These are phyloP conservation scores for Lagria hirta DNA, from an alignment of 2,888 invertebrate species.

Conservation along the genomic window DNA sequence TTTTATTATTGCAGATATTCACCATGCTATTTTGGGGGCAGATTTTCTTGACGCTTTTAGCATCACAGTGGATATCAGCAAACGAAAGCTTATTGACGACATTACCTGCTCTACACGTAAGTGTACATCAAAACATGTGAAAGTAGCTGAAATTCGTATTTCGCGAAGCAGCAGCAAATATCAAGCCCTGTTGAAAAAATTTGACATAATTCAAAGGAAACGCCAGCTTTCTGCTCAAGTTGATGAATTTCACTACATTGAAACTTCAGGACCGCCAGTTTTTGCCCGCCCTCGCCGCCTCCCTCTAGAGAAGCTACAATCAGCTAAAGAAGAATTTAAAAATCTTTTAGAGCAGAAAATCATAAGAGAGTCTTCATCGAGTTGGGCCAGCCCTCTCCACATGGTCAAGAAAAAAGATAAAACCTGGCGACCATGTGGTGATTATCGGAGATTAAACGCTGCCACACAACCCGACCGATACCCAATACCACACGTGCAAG, in stretches of 20 bases:
- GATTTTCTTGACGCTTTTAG: too few relatives aligned
- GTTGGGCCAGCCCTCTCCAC: slow-evolving; percentile 44
- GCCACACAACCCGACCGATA: slow-evolving; percentile 54
- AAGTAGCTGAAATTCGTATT: too few relatives aligned
- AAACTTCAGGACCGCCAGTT: slow-evolving; percentile 35
- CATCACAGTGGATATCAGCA: too few relatives aligned
- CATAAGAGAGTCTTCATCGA: slow-evolving; percentile 30
- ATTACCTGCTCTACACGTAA: too few relatives aligned
- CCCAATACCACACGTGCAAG: slow-evolving; percentile 46
- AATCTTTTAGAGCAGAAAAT: slow-evolving; percentile 35
- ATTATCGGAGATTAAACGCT: slow-evolving; percentile 44
- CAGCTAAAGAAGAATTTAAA: slow-evolving; percentile 6
- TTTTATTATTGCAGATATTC: too few relatives aligned
- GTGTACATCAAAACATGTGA: too few relatives aligned
- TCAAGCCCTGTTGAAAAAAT: too few relatives aligned
- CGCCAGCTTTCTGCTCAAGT: too few relatives aligned
- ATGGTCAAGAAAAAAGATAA: slow-evolving; percentile 41
- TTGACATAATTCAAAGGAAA: too few relatives aligned
- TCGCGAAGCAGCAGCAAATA: too few relatives aligned
- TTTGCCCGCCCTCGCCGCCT: slow-evolving; percentile 39
- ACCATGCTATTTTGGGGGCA: too few relatives aligned
- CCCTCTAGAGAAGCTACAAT: slow-evolving; percentile 35
- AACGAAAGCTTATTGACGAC: too few relatives aligned
- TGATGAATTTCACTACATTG: slow-evolving; percentile 39
- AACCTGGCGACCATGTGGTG: slow-evolving; percentile 47